A percentile compares a stretch with the other conserved stretches of the same genome.
These are phyloP conservation scores for Dasypolia templi DNA, from an alignment of 2,888 invertebrate species.

Conservation along the genomic window DNA sequence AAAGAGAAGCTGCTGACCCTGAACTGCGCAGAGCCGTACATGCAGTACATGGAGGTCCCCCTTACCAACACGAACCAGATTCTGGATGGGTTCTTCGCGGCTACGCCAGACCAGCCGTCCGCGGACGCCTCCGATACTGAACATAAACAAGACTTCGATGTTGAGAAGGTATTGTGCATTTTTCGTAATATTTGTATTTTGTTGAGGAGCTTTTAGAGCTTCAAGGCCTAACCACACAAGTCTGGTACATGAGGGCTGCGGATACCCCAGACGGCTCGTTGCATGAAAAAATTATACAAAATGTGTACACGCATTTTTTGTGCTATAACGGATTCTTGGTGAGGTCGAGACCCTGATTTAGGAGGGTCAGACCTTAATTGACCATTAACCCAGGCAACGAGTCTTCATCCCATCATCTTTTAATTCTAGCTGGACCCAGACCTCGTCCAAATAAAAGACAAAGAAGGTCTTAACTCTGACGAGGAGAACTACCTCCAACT, in stretches of 20 bases:
- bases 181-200: neutral
- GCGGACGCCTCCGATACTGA: slow-evolving; percentile 66
- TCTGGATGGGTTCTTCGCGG: slow-evolving; percentile 82
- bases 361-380: neutral
- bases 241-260: too few species aligned
- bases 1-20: slow-evolving; percentile 77
- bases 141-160: slow-evolving; percentile 71
- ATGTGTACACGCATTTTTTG: neutral
- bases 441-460: slow-evolving; percentile 70
- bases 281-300: neutral
- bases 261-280: neutral
- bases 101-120: slow-evolving; percentile 60
- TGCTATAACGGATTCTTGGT: neutral
- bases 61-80: slow-evolving; percentile 74
- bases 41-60: slow-evolving; percentile 83
- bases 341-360: neutral
- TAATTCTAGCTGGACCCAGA: slow-evolving; percentile 50
- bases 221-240: neutral
- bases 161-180: slow-evolving; percentile 68
- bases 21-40: slow-evolving; percentile 76
- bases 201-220: neutral
- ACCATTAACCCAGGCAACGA: neutral
- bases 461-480: slow-evolving; percentile 82
- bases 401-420: neutral
- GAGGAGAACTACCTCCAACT: slow-evolving; percentile 87